phyloP scores from a whole-genome alignment of 1,140 invertebrate genomes.

The Centruroides vittatus region DNA sequence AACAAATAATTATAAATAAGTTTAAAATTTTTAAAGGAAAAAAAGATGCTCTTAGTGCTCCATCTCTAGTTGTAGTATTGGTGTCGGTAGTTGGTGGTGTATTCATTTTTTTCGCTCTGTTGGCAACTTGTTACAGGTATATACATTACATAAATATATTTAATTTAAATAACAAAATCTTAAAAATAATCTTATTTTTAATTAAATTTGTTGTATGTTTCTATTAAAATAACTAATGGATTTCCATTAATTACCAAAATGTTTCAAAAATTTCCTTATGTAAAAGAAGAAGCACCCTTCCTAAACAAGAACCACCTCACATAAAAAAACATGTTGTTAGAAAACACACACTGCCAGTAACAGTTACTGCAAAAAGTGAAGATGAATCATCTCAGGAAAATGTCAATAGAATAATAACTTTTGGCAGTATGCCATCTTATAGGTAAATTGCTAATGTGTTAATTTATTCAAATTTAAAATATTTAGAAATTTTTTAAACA shows the following conservation, averaged over 20 bases:
- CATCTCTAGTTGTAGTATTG: conserved; percentile 79
- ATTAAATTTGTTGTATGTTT: too few species aligned
- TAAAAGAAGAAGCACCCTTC: conserved; percentile 71
- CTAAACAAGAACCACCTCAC: conserved; percentile 72
- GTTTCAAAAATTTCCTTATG: not conserved
- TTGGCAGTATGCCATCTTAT: conserved; percentile 61
- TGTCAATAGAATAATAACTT: conserved; percentile 49
- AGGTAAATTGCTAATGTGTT: conserved; percentile 40
- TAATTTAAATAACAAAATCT: not conserved
- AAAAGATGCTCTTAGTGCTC: conserved; percentile 65
- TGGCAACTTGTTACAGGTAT: conserved; percentile 81
- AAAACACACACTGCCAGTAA: conserved; percentile 15
- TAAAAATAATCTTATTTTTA: too few species aligned
- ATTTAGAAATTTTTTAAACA: too few species aligned
- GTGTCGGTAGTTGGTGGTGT: conserved; percentile 77
- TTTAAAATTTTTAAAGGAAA: conserved; percentile 10
- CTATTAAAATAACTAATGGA: not conserved
- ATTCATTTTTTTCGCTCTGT: conserved; percentile 85
- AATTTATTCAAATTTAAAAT: too few species aligned
- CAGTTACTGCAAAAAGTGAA: conserved; percentile 13
- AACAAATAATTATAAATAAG: not conserved
- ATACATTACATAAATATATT: not conserved
- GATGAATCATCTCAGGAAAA: conserved; percentile 53
- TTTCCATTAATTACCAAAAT: not conserved
- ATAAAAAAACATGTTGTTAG: conserved; percentile 55